A percentile compares a stretch with the other conserved stretches of the same genome.
Evolutionary conservation across 2,797 vertebrate genomes (phyloP).

Genomic region (Danio jaintianensis): DNA sequence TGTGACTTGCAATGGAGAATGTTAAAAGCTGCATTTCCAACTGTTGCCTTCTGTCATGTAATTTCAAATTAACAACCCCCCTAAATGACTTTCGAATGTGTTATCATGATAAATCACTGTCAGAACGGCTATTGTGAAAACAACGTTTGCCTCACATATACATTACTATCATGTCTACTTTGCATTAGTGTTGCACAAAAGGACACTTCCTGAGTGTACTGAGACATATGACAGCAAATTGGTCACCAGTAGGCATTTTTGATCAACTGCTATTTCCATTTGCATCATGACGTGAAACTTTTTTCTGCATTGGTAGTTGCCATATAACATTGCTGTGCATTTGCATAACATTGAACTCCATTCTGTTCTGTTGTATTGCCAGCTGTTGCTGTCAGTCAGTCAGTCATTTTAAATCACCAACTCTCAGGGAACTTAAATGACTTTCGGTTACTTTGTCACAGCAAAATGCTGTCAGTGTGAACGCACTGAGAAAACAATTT

Average conservation of each 20-base stretch:
- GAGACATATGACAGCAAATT: not conserved
- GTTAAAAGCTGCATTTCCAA: too few species aligned
- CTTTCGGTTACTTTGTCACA: not conserved
- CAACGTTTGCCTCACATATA: too few species aligned
- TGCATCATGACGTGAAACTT: not conserved
- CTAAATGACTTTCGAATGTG: too few species aligned
- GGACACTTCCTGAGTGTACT: too few species aligned
- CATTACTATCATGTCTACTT: too few species aligned
- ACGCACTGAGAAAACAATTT: not conserved
- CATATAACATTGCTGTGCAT: not conserved
- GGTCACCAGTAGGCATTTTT: not conserved
- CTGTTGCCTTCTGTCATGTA: too few species aligned
- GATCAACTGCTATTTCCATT: not conserved
- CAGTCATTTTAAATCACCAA: not conserved
- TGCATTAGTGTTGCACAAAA: too few species aligned
- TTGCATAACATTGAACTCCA: not conserved
- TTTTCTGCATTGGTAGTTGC: not conserved
- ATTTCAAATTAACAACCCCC: too few species aligned
- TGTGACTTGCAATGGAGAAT: too few species aligned
- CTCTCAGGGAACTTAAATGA: not conserved
- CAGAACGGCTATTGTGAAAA: too few species aligned
- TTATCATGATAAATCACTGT: too few species aligned
- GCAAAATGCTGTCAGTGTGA: not conserved
- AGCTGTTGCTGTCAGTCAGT: slow-evolving; percentile 11
- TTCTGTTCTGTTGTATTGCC: not conserved